Percentiles rank a stretch among this genome's conserved stretches.
Evolutionary conservation across 1,140 invertebrate species (phyloP).

Genomic region (Leptinotarsa defecta): DNA sequence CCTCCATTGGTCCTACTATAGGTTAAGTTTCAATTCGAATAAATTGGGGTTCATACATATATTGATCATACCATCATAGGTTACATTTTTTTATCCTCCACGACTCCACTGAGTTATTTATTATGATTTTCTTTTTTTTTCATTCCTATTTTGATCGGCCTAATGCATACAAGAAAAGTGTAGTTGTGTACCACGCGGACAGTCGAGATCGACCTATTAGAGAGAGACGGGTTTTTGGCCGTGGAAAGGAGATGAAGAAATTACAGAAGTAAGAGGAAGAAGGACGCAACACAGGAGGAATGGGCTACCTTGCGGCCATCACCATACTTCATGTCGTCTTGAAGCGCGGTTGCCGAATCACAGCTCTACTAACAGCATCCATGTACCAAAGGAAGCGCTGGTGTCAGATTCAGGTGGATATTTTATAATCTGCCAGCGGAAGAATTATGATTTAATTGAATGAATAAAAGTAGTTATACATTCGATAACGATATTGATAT

Average conservation of each 20-base stretch:
- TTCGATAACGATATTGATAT: no score
- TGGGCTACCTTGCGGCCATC: slow-evolving; percentile 51
- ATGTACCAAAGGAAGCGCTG: not conserved
- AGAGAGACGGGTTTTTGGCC: slow-evolving; percentile 17
- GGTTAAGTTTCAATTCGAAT: no score
- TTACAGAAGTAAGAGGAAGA: slow-evolving; percentile 30
- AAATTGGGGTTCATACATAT: no score
- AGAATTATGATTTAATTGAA: no score
- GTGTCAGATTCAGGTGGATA: not conserved
- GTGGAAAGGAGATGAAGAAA: slow-evolving; percentile 29
- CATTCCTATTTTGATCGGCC: not conserved
- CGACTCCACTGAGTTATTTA: no score
- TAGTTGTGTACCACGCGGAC: not conserved
- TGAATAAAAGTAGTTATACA: no score
- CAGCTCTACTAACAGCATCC: slow-evolving; percentile 32
- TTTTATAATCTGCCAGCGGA: no score
- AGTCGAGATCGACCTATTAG: not conserved
- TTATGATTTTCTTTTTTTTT: no score
- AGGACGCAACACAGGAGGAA: slow-evolving; percentile 42
- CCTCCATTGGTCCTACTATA: no score
- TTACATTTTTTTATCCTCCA: no score
- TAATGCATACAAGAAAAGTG: not conserved
- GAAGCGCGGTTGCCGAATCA: slow-evolving; percentile 46
- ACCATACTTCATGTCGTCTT: slow-evolving; percentile 52
- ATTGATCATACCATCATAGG: no score